phyloP scores from a whole-genome alignment of 2,797 vertebrate genomes.

The Tenualosa ilisha region DNA sequence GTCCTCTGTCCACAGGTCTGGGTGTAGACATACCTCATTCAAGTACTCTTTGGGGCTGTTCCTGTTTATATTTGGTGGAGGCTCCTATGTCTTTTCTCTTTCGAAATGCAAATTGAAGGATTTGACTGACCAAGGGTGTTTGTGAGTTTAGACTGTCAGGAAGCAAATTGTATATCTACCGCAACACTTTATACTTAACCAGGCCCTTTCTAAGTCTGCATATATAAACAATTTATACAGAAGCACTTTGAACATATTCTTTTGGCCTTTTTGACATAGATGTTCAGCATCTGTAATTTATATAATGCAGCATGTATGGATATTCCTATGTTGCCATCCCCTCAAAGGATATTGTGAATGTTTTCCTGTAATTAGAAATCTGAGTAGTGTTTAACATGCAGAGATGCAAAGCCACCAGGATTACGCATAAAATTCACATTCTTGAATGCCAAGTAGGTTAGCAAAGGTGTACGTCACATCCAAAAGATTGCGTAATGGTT shows the following conservation, averaged over 20 bases:
- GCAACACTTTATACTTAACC: conserved; percentile 37
- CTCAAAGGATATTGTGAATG: conserved; percentile 16
- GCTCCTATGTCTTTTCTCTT: conserved; percentile 41
- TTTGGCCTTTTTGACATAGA: conserved; percentile 46
- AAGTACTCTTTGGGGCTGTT: conserved; percentile 52
- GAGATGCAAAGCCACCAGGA: not conserved
- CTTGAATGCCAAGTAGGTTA: not conserved
- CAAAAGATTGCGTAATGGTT: not conserved
- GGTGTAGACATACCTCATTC: conserved; percentile 65
- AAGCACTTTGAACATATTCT: conserved; percentile 47
- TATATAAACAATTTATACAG: conserved; percentile 34
- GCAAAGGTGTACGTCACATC: not conserved
- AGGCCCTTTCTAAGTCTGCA: conserved; percentile 44
- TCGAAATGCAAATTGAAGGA: conserved; percentile 42
- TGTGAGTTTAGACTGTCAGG: conserved; percentile 35
- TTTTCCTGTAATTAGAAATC: not conserved
- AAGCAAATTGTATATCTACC: conserved; percentile 29
- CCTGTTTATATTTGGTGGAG: conserved; percentile 46
- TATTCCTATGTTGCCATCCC: conserved; percentile 7
- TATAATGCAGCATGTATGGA: conserved; percentile 26
- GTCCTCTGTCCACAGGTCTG: conserved; percentile 45
- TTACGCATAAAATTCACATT: not conserved
- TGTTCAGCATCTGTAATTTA: conserved; percentile 41
- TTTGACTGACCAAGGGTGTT: conserved; percentile 41
- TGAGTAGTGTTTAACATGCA: not conserved